Conservation (phyloP, 2,113 vertebrate species). For the Suricata suricatta region DNA sequence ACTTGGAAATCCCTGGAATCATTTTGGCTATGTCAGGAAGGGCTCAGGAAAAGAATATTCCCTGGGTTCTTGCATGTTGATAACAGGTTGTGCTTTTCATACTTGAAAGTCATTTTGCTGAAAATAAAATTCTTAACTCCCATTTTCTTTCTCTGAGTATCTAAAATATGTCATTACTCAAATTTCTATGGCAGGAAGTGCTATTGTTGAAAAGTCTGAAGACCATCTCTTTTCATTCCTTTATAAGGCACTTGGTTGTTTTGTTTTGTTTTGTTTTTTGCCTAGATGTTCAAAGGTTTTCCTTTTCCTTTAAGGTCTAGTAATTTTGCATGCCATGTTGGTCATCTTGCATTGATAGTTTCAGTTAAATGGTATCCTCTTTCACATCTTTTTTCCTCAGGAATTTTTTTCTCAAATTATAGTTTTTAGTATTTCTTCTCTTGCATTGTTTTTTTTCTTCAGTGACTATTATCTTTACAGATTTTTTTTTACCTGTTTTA, state of each 20-base stretch:
- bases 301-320: neutral
- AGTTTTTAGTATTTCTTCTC: neutral
- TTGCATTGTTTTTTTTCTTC: neutral
- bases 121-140: neutral
- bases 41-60: neutral
- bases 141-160: neutral
- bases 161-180: neutral
- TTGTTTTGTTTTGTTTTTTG: neutral
- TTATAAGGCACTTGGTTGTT: neutral
- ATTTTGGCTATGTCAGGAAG: neutral
- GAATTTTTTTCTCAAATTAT: neutral
- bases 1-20: neutral
- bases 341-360: neutral
- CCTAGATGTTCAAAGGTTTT: neutral
- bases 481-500: neutral
- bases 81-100: slow-evolving; percentile 29
- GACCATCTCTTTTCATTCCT: neutral
- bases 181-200: neutral
- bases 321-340: neutral
- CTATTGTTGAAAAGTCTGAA: neutral
- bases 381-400: neutral
- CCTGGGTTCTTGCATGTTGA: neutral
- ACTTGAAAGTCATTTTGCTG: neutral
- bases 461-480: neutral
- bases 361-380: neutral